Evolutionary conservation across 92 coral and sea anemone genomes (phyloP).

Genomic region (Siderastrea radians): DNA sequence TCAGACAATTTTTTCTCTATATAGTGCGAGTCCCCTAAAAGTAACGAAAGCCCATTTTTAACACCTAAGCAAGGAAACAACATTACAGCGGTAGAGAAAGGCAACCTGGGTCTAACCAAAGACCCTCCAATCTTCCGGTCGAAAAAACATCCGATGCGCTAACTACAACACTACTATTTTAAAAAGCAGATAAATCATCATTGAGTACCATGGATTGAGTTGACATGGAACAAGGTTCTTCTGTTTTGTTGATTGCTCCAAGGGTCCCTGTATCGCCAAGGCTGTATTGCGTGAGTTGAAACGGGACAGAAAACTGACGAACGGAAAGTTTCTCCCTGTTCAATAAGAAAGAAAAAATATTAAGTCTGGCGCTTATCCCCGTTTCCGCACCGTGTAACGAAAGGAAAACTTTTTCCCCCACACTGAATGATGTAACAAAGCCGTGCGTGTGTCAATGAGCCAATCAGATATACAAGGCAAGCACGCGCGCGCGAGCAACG

Average conservation of each 20-base stretch:
- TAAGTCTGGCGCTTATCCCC: background rate
- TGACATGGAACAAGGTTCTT: conserved; percentile 30
- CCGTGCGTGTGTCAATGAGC: background rate
- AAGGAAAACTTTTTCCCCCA: background rate
- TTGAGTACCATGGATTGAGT: conserved; percentile 30
- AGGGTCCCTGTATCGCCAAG: conserved; percentile 24
- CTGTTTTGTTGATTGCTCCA: conserved; percentile 23
- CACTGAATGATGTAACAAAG: background rate
- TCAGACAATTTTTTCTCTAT: too few species aligned
- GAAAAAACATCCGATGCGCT: too few species aligned
- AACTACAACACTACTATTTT: too few species aligned
- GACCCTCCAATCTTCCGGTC: too few species aligned
- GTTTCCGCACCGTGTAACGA: background rate
- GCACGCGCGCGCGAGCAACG: background rate
- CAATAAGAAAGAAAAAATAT: background rate
- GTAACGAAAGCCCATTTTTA: too few species aligned
- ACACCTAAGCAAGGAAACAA: too few species aligned
- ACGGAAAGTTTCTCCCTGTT: conserved; percentile 26
- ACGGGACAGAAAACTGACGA: conserved; percentile 39
- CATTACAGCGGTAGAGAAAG: too few species aligned
- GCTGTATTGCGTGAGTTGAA: conserved; percentile 13
- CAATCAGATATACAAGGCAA: background rate
- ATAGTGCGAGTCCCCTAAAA: too few species aligned
- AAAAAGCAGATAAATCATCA: background rate
- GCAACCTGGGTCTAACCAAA: too few species aligned